These are phyloP conservation scores for Drosophila kanapiae DNA, from an alignment of 1,140 invertebrate genomes.

Conservation along the genomic window DNA sequence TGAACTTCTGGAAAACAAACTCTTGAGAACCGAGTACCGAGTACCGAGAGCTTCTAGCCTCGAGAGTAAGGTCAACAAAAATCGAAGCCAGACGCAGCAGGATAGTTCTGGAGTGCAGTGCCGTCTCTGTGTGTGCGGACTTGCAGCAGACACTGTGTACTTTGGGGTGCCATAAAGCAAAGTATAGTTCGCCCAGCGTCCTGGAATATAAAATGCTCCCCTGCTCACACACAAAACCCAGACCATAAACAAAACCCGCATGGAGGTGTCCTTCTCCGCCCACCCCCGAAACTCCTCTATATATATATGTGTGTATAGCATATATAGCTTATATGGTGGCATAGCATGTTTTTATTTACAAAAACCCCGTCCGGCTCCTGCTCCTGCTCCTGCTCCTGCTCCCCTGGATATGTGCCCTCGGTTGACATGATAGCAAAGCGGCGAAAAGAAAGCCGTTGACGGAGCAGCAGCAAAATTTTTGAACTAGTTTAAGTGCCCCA, in stretches of 20 bases:
- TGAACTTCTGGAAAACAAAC: conserved; percentile 21
- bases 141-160: conserved; percentile 63
- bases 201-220: conserved; percentile 70
- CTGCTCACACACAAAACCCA: conserved; percentile 51
- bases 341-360: conserved; percentile 75
- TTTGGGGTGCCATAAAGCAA: conserved; percentile 81
- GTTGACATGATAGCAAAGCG: conserved; percentile 69
- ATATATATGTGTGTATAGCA: conserved; percentile 4
- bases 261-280: conserved; percentile 18
- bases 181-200: conserved; percentile 66
- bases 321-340: conserved; percentile 29
- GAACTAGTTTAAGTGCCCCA: conserved; percentile 84
- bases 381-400: not conserved
- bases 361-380: conserved; percentile 36
- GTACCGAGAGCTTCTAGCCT: conserved; percentile 26
- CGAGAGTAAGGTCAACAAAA: conserved; percentile 63
- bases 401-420: conserved; percentile 46
- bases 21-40: conserved; percentile 1
- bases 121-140: conserved; percentile 27
- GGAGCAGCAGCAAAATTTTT: conserved; percentile 70
- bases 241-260: conserved; percentile 75
- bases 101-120: conserved; percentile 46
- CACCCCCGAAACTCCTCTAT: not conserved
- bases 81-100: conserved; percentile 54
- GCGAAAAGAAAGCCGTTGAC: conserved; percentile 49